phyloP scores from a whole-genome alignment of 2,113 vertebrate genomes.

The Danio rerio region GRCz12tu NC_133182.1:67578001-67578500 shows the following conservation, averaged over 20 bases:
- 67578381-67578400: conserved; percentile 46
- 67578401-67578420: conserved; percentile 40
- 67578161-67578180: conserved; percentile 92
- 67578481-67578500: conserved; percentile 39
- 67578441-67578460: conserved; percentile 40
- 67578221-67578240: conserved; percentile 82
- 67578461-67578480: conserved; percentile 29
- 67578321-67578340: conserved; percentile 46
- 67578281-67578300: conserved; percentile 8
- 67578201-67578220: conserved; percentile 80
- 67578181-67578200: conserved; percentile 88
- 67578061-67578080: conserved; percentile 85
- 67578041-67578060: conserved; percentile 96
- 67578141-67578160: conserved; percentile 91
- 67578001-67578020: neutral
- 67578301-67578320: conserved; percentile 27
- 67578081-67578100: conserved; percentile 76
- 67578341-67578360: conserved; percentile 47
- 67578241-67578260: conserved; percentile 77
- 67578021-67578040: neutral
- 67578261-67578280: conserved; percentile 17
- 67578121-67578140: conserved; percentile 91
- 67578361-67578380: conserved; percentile 51
- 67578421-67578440: conserved; percentile 38
- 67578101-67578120: conserved; percentile 82